phyloP scores from a whole-genome alignment of 2,113 vertebrate genomes.

The Salvelinus namaycush region DNA sequence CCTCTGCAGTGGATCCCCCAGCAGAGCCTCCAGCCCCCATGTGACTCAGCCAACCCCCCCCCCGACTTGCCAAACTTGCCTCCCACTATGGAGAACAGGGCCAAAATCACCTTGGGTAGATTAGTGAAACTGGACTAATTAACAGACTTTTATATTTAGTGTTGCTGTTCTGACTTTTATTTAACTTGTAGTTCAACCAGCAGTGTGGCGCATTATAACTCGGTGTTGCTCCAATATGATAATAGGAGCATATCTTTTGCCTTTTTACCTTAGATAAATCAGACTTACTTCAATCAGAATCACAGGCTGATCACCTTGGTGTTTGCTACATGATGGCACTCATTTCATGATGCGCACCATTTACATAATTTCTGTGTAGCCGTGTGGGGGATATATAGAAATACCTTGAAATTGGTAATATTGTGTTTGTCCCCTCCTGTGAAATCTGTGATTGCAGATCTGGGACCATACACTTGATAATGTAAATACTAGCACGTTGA shows the following conservation, averaged over 20 bases:
- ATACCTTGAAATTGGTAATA: conserved; percentile 42
- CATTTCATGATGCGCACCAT: conserved; percentile 48
- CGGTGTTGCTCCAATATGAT: conserved; percentile 30
- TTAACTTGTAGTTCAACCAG: conserved; percentile 37
- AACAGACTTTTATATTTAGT: conserved; percentile 36
- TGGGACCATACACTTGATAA: conserved; percentile 16
- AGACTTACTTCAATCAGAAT: conserved; percentile 30
- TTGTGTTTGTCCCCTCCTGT: conserved; percentile 35
- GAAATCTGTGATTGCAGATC: conserved; percentile 17
- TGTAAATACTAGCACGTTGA: conserved; percentile 53
- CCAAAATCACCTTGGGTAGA: background rate
- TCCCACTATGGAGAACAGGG: background rate
- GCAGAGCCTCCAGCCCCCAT: background rate
- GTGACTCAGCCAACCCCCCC: conserved; percentile 11
- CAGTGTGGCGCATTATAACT: conserved; percentile 37
- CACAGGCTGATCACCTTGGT: conserved; percentile 16
- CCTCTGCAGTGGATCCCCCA: conserved; percentile 28
- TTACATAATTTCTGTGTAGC: conserved; percentile 37
- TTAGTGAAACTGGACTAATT: conserved; percentile 7
- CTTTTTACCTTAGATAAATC: conserved; percentile 37
- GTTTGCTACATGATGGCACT: conserved; percentile 43
- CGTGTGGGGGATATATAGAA: background rate
- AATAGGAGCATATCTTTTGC: conserved; percentile 34
- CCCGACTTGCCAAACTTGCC: background rate
- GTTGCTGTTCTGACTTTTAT: conserved; percentile 45